Evolutionary conservation across 1,140 invertebrate species (phyloP), one percentile per base, ranked within the genome.

Genomic region (Drosophila hydei): DNA sequence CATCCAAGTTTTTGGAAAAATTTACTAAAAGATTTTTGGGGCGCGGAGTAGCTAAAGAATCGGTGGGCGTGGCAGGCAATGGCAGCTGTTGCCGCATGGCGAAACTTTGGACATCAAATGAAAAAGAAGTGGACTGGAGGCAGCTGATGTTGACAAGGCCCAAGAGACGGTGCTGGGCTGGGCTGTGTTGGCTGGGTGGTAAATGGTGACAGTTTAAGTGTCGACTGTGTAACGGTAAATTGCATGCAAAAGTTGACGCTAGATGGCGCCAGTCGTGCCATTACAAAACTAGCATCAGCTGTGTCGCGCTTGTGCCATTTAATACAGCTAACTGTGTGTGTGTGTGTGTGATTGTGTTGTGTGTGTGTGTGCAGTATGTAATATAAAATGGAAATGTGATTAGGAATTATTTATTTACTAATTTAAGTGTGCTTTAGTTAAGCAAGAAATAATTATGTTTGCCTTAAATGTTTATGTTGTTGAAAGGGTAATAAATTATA

Each of bases 81-180:
- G 61, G 75, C 81, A 87, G 71, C 83, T 88, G 81, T 54, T 58
- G 65, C 72, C 25, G 63, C 27, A 48, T 23, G 48, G 45, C 47
- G 50, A 87, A 88, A 87, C 65, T 88, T 87, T 63, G 71, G 63
- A 75, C 83, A 88, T 88, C 83, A 83, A 87, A 78, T 88, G 78
- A 55, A 68, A 83, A 87, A 79, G 78, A 83, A 87, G 68, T 88
- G 83, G 78, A 73, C 83, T 16, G 38, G 8, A 8, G 61, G 64
- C 78, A 87, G 63, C 81, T 87, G 81, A 69, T 88, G 78, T 76
- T 87, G 81, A 77, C 81, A 81, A 33, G 73, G 64, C 38, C 30
- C 21, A 19, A n/a, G 23, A 21, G 42, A 9, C 5, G 42, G 23
- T 3, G 7, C 0, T 7, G 25, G 9, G 2, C 4, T 4, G 12